Percentiles rank a stretch among this genome's conserved stretches.
These are phyloP conservation scores for Leptestheria dahalacensis DNA, from an alignment of 1,140 invertebrate species.

Conservation along the genomic window DNA sequence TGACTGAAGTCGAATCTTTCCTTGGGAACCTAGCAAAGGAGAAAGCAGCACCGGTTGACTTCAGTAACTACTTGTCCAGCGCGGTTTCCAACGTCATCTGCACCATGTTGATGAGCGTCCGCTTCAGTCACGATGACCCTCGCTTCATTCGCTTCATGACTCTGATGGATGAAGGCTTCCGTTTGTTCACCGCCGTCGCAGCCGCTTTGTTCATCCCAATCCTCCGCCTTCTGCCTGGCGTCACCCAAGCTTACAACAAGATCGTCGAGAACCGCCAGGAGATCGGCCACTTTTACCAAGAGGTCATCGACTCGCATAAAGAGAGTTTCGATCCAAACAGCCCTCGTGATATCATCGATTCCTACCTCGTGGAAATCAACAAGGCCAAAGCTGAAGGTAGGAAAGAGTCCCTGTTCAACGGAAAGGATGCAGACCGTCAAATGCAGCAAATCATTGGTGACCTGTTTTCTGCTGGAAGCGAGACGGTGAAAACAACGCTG, in stretches of 20 bases:
- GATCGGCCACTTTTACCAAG: too few relatives aligned
- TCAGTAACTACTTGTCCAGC: conserved; percentile 56
- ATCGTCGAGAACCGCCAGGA: too few relatives aligned
- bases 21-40: conserved; percentile 41
- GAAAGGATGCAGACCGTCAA: conserved; percentile 67
- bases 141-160: too few relatives aligned
- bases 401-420: conserved; percentile 54
- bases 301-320: too few relatives aligned
- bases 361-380: conserved; percentile 69
- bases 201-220: conserved; percentile 51
- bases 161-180: conserved; percentile 83
- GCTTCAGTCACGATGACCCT: too few relatives aligned
- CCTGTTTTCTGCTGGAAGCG: conserved; percentile 82
- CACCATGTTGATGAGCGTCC: too few relatives aligned
- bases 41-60: conserved; percentile 44
- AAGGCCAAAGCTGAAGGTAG: conserved; percentile 56
- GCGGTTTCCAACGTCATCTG: conserved; percentile 84
- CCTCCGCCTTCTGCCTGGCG: conserved; percentile 51
- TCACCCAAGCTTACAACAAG: too few relatives aligned
- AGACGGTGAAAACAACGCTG: conserved; percentile 80
- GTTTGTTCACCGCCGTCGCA: conserved; percentile 50
- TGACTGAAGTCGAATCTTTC: conserved; percentile 61
- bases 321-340: too few relatives aligned
- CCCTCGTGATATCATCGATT: too few relatives aligned
- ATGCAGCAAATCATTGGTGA: conserved; percentile 80